phyloP scores from a whole-genome alignment of 2,888 invertebrate species.

The Phyllotreta cruciferae region DNA sequence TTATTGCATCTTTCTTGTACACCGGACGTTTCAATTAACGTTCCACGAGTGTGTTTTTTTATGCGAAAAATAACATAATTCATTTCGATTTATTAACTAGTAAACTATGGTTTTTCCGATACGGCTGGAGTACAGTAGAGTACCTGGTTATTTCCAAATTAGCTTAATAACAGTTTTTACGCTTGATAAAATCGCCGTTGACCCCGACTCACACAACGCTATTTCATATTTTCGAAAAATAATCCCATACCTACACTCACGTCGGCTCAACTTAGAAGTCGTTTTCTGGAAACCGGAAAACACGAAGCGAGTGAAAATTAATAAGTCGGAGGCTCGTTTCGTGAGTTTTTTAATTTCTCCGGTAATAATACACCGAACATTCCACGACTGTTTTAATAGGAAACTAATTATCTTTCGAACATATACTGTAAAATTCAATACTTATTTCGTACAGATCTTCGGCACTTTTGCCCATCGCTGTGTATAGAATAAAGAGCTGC shows the following conservation, averaged over 20 bases:
- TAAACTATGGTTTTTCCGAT: no score
- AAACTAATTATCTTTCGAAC: no score
- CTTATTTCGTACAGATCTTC: no score
- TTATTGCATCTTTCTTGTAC: slow-evolving; percentile 6
- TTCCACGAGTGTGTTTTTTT: no score
- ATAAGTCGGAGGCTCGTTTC: slow-evolving; percentile 31
- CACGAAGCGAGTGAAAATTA: slow-evolving; percentile 50
- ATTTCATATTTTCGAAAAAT: slow-evolving; percentile 27
- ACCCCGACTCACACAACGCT: slow-evolving; percentile 20
- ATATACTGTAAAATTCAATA: no score
- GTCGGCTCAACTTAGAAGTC: slow-evolving; percentile 41
- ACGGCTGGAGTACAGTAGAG: no score
- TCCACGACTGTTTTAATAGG: no score
- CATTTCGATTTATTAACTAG: no score
- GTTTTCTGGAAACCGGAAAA: slow-evolving; percentile 48
- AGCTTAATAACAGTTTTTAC: slow-evolving; percentile 20
- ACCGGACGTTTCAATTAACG: no score
- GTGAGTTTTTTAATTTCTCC: neutral
- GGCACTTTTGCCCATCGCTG: no score
- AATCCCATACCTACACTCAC: slow-evolving; percentile 35
- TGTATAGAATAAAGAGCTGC: neutral
- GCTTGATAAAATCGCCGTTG: slow-evolving; percentile 12
- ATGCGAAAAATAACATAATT: no score
- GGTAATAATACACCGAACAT: no score
- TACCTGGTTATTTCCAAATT: slow-evolving; percentile 16